Percentiles rank a stretch among this genome's conserved stretches.
Evolutionary conservation across 2,113 vertebrate species (phyloP).

Genomic region (Dascyllus trimaculatus): DNA sequence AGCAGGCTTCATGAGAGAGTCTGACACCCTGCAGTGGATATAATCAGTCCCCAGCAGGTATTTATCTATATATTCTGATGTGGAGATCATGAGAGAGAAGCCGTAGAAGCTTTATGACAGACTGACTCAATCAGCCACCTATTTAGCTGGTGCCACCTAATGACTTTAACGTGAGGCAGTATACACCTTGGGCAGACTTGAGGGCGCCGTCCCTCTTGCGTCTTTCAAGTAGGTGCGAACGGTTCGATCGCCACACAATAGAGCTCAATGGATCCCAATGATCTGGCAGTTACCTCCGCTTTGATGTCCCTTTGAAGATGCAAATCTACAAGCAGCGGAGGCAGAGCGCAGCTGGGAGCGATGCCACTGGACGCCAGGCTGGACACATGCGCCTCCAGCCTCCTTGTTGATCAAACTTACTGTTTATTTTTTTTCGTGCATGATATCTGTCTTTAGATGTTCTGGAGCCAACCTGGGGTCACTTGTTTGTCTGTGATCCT

Average conservation of each 20-base stretch:
- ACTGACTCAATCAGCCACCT: slow-evolving; percentile 56
- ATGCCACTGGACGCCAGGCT: slow-evolving; percentile 39
- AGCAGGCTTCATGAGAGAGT: too few relatives aligned
- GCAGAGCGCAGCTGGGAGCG: slow-evolving; percentile 28
- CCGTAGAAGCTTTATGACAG: neutral
- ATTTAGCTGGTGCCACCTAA: slow-evolving; percentile 67
- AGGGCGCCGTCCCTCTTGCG: slow-evolving; percentile 69
- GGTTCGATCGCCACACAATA: slow-evolving; percentile 65
- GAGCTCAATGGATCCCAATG: slow-evolving; percentile 76
- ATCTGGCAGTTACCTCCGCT: slow-evolving; percentile 73
- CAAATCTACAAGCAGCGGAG: slow-evolving; percentile 48
- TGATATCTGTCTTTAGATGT: neutral
- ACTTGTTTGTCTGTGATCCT: neutral
- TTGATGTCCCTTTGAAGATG: slow-evolving; percentile 80
- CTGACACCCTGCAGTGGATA: neutral
- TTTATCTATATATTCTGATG: neutral
- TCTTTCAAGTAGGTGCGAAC: slow-evolving; percentile 74
- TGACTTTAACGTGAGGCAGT: slow-evolving; percentile 68
- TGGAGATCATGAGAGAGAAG: neutral
- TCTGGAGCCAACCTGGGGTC: neutral
- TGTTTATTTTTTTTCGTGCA: too few relatives aligned
- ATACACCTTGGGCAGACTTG: slow-evolving; percentile 76
- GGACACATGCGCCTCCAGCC: slow-evolving; percentile 53
- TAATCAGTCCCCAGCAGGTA: neutral
- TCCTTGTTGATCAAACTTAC: too few relatives aligned